Percentiles rank a stretch among this genome's conserved stretches.
Conservation (phyloP, 2,113 vertebrate species). For the Grammomys surdaster region DNA sequence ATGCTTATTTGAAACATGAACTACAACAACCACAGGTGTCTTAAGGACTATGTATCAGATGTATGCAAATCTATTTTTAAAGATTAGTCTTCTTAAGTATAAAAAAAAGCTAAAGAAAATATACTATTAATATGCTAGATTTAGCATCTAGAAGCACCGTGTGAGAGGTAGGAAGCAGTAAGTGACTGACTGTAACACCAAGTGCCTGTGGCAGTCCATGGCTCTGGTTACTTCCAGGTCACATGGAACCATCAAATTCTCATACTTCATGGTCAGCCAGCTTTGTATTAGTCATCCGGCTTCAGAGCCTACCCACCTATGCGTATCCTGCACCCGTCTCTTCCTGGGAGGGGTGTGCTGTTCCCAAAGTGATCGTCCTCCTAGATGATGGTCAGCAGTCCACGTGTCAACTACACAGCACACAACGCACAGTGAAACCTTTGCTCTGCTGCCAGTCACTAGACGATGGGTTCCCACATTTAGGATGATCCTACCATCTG, state of each 20-base stretch:
- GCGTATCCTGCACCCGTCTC: neutral
- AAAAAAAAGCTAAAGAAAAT: neutral
- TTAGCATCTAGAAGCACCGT: constrained; percentile 21
- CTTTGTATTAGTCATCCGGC: neutral
- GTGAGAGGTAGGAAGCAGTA: neutral
- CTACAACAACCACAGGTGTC: neutral
- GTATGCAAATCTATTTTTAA: neutral
- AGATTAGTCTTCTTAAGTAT: neutral
- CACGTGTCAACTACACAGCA: neutral
- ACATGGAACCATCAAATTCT: neutral
- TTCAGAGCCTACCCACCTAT: neutral
- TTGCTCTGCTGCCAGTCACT: neutral
- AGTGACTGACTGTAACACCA: neutral
- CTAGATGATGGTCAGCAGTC: neutral
- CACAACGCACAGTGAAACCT: neutral
- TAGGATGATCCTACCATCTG: neutral
- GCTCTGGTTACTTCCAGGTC: neutral
- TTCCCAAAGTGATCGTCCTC: neutral
- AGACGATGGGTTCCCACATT: neutral
- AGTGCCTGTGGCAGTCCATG: neutral
- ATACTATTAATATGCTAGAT: neutral
- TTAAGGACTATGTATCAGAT: neutral
- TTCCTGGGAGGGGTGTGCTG: neutral
- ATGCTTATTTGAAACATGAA: neutral
- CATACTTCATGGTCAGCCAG: neutral